Evolutionary conservation across 2,797 vertebrate genomes (phyloP).

Genomic region (Crenichthys baileyi): DNA sequence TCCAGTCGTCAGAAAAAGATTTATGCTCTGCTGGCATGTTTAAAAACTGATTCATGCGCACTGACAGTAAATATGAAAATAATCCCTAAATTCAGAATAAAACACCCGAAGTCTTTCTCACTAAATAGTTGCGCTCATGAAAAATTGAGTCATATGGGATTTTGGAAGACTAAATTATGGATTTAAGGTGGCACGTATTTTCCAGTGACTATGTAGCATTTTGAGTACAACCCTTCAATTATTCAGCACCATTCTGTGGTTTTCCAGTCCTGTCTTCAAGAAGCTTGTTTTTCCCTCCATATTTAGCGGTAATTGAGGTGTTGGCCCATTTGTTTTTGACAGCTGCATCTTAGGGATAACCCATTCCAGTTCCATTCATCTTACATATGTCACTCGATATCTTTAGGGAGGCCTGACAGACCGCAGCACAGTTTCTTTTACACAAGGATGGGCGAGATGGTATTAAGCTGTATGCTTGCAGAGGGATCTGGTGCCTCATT

Average conservation of each 20-base stretch:
- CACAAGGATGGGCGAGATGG: conserved; percentile 12
- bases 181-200: conserved; percentile 64
- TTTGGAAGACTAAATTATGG: conserved; percentile 45
- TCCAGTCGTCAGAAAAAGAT: conserved; percentile 4
- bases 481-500: conserved; percentile 24
- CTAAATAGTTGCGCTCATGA: conserved; percentile 30
- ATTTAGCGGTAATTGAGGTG: conserved; percentile 62
- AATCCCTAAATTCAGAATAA: conserved; percentile 13
- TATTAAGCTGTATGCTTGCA: conserved; percentile 23
- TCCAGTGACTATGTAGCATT: conserved; percentile 61
- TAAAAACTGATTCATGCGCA: conserved; percentile 13
- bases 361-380: conserved; percentile 59
- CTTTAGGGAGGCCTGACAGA: conserved; percentile 23
- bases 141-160: conserved; percentile 45
- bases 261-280: conserved; percentile 57
- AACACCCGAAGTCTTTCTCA: conserved; percentile 17
- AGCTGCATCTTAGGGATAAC: conserved; percentile 58
- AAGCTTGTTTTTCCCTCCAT: conserved; percentile 54
- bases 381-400: conserved; percentile 58
- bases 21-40: conserved; percentile 7
- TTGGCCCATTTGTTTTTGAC: conserved; percentile 62
- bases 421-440: conserved; percentile 2
- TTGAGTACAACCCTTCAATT: conserved; percentile 70
- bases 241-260: conserved; percentile 46
- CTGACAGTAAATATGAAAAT: not conserved